Conservation (phyloP, 2,888 invertebrate species). For the Epirrita christyi region DNA sequence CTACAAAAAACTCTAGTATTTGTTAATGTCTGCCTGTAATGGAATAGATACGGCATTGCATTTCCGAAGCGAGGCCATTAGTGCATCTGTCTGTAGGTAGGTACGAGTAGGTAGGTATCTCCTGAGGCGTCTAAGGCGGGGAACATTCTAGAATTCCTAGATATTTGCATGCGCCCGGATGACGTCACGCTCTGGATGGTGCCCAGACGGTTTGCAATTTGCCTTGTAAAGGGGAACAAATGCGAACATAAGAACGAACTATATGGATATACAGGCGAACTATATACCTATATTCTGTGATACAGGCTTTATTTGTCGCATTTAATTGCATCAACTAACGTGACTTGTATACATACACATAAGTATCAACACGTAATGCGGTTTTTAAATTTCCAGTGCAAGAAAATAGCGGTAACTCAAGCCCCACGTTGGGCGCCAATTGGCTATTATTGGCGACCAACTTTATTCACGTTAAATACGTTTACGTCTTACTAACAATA, state of each 20-base stretch:
- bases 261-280: slow-evolving; percentile 4
- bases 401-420: too few species aligned
- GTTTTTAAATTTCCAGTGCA: too few species aligned
- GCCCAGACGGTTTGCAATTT: slow-evolving; percentile 33
- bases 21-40: too few species aligned
- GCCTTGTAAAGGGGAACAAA: slow-evolving; percentile 32
- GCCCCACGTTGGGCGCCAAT: slow-evolving; percentile 19
- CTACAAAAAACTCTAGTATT: too few species aligned
- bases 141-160: slow-evolving; percentile 41
- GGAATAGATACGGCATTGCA: slow-evolving; percentile 53
- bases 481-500: too few species aligned
- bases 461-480: too few species aligned
- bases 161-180: slow-evolving; percentile 43
- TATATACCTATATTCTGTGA: slow-evolving; percentile 17
- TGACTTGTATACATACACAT: not conserved
- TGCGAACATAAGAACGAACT: slow-evolving; percentile 28
- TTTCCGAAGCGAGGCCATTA: slow-evolving; percentile 55
- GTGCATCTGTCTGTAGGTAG: slow-evolving; percentile 45
- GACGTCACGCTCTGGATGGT: slow-evolving; percentile 39
- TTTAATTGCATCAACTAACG: too few species aligned
- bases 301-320: too few species aligned
- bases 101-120: slow-evolving; percentile 28
- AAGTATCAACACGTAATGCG: too few species aligned
- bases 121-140: slow-evolving; percentile 42
- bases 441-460: not conserved